Conservation (phyloP, 2,888 invertebrate genomes). For the Pocota personata region DNA sequence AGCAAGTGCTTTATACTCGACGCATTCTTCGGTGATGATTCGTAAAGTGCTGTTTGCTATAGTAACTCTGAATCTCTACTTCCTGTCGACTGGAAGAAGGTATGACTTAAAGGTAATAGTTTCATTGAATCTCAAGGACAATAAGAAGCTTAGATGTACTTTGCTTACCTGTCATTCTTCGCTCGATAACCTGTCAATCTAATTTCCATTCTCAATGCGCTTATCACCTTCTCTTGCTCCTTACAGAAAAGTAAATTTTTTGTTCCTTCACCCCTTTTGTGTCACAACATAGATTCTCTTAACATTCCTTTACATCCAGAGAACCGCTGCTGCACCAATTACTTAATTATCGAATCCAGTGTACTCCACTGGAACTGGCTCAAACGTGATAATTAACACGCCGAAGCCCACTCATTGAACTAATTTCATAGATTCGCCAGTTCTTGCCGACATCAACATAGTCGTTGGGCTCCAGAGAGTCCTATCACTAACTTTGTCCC, state of each 20-base stretch:
- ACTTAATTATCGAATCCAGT: constrained; percentile 56
- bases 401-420: constrained; percentile 65
- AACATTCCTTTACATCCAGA: constrained; percentile 22
- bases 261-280: background rate
- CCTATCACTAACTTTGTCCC: background rate
- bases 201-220: too few relatives aligned
- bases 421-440: constrained; percentile 62
- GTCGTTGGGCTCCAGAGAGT: constrained; percentile 16
- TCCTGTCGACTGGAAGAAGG: too few relatives aligned
- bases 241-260: background rate
- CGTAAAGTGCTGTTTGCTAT: too few relatives aligned
- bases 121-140: too few relatives aligned
- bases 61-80: too few relatives aligned
- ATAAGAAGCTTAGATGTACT: too few relatives aligned
- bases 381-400: constrained; percentile 70
- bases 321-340: constrained; percentile 39
- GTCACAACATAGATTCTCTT: constrained; percentile 18
- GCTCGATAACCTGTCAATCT: too few relatives aligned
- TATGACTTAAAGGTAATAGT: too few relatives aligned
- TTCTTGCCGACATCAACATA: constrained; percentile 1
- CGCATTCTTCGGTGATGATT: too few relatives aligned
- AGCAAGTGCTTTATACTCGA: too few relatives aligned
- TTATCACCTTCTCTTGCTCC: too few relatives aligned
- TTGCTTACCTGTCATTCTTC: too few relatives aligned
- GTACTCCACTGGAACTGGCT: constrained; percentile 7